Evolutionary conservation across 2,113 vertebrate genomes (phyloP).

Genomic region (Chauna torquata): DNA sequence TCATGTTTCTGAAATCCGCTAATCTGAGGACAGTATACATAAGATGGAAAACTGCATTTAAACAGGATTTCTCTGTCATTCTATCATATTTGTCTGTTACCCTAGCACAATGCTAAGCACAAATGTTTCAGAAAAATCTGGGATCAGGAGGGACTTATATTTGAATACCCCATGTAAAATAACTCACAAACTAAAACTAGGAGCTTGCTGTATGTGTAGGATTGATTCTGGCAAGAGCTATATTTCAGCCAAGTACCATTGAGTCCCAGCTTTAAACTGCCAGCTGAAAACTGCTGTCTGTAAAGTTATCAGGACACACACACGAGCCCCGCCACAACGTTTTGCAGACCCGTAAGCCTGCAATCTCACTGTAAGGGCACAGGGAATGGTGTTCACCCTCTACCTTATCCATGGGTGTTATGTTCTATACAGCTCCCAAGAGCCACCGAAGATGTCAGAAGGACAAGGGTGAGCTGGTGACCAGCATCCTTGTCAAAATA

Average conservation of each 20-base stretch:
- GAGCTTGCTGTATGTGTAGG: not conserved
- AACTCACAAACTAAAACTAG: not conserved
- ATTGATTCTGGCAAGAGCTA: not conserved
- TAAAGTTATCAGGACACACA: not conserved
- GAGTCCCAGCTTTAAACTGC: not conserved
- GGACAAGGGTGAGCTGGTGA: not conserved
- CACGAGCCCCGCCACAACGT: not conserved
- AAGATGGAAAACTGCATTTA: not conserved
- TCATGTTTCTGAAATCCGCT: conserved; percentile 49
- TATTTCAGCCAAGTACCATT: not conserved
- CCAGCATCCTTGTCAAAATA: not conserved
- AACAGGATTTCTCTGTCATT: not conserved
- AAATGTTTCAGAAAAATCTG: not conserved
- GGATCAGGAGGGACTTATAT: not conserved
- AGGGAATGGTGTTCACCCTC: not conserved
- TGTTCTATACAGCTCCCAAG: not conserved
- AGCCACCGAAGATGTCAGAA: not conserved
- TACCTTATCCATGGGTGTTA: not conserved
- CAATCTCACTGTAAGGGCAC: fast-evolving
- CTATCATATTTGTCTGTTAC: not conserved
- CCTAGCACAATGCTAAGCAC: not conserved
- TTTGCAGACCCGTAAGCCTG: not conserved
- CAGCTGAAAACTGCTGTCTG: not conserved
- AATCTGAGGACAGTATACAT: conserved; percentile 28
- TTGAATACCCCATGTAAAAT: not conserved